These are phyloP conservation scores for Sericinus montela DNA, from an alignment of 2,888 invertebrate species.

Conservation along the genomic window DNA sequence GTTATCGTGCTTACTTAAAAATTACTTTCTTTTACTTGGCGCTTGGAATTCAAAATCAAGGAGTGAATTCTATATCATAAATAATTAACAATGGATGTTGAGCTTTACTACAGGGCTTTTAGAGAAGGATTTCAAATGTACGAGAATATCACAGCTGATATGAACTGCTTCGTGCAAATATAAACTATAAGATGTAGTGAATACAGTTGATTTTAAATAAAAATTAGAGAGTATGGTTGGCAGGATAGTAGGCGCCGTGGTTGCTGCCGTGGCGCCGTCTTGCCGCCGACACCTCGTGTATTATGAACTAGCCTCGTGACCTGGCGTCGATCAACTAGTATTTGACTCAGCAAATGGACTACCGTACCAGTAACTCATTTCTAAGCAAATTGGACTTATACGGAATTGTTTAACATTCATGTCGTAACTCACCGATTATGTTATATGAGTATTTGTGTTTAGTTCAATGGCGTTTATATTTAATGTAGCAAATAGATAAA, in stretches of 20 bases:
- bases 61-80: slow-evolving; percentile 49
- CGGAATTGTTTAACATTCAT: slow-evolving; percentile 42
- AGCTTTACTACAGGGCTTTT: slow-evolving; percentile 23
- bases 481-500: too few relatives aligned
- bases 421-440: slow-evolving; percentile 14
- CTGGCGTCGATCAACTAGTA: slow-evolving; percentile 73
- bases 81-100: background rate
- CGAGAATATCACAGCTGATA: slow-evolving; percentile 42
- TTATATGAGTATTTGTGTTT: background rate
- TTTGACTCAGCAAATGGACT: slow-evolving; percentile 64
- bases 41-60: slow-evolving; percentile 73
- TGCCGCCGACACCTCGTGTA: slow-evolving; percentile 77
- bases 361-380: slow-evolving; percentile 50
- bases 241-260: slow-evolving; percentile 74
- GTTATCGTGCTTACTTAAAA: slow-evolving; percentile 62
- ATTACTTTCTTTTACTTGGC: slow-evolving; percentile 69
- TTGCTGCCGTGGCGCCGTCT: slow-evolving; percentile 74
- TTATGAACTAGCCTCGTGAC: slow-evolving; percentile 77
- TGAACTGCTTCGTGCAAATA: slow-evolving; percentile 20
- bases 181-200: slow-evolving; percentile 5
- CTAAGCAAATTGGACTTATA: slow-evolving; percentile 50
- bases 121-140: slow-evolving; percentile 37
- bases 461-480: too few relatives aligned
- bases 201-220: slow-evolving; percentile 34
- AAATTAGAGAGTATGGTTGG: slow-evolving; percentile 39